phyloP scores from a whole-genome alignment of 1,140 invertebrate species.

The Cheumatopsyche charites region DNA sequence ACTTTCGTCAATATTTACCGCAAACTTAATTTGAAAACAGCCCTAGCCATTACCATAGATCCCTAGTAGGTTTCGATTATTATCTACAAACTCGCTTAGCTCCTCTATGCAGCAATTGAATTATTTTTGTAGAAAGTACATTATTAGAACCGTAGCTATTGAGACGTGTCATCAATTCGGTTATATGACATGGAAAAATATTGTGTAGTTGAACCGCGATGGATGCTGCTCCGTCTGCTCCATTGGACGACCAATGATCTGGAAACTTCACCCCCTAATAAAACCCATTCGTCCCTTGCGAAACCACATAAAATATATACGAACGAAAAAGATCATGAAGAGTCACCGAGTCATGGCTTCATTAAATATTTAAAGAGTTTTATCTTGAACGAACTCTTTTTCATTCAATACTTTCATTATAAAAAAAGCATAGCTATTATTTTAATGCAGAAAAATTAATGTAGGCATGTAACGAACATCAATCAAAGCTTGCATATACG shows the following conservation, averaged over 20 bases:
- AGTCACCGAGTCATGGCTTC: too few relatives aligned
- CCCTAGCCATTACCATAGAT: too few relatives aligned
- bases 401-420: too few relatives aligned
- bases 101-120: too few relatives aligned
- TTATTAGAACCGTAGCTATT: background rate
- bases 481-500: too few relatives aligned
- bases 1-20: constrained; percentile 20
- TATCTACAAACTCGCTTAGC: too few relatives aligned
- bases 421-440: too few relatives aligned
- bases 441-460: too few relatives aligned
- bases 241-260: constrained; percentile 42
- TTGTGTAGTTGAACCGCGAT: constrained; percentile 32
- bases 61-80: too few relatives aligned
- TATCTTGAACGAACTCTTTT: too few relatives aligned
- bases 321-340: background rate
- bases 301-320: constrained; percentile 22
- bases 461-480: too few relatives aligned
- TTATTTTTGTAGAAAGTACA: too few relatives aligned
- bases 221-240: constrained; percentile 37
- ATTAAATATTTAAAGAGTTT: background rate
- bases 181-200: constrained; percentile 25
- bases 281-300: constrained; percentile 37
- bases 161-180: background rate
- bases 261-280: constrained; percentile 42
- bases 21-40: background rate